Conservation (phyloP, 2,113 vertebrate genomes). For the Delphinapterus leucas region DNA sequence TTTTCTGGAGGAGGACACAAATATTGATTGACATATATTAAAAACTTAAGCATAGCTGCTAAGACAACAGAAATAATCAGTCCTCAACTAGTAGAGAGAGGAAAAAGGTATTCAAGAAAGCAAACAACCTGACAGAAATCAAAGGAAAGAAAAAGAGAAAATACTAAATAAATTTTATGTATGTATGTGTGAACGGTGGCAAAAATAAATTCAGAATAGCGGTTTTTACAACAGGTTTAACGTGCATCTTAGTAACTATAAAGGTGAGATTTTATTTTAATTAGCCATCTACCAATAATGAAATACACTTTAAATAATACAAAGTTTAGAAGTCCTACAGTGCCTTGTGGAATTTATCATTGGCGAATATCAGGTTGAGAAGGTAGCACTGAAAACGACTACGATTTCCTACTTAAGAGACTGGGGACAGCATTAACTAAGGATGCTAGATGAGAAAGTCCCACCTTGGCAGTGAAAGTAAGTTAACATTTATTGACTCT, state of each 20-base stretch:
- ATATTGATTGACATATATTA: neutral
- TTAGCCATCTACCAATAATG: neutral
- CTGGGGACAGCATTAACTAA: neutral
- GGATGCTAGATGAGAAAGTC: neutral
- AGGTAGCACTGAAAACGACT: neutral
- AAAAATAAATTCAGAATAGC: neutral
- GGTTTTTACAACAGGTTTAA: neutral
- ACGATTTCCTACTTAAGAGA: neutral
- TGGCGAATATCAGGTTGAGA: neutral
- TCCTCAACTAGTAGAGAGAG: neutral
- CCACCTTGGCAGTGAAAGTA: neutral
- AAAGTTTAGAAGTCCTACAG: neutral
- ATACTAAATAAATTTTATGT: neutral
- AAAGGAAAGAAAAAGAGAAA: neutral
- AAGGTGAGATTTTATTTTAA: conserved; percentile 2
- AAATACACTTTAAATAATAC: neutral
- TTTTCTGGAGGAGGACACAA: neutral
- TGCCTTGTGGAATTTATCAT: conserved; percentile 2
- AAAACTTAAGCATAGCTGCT: neutral
- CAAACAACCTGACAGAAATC: neutral
- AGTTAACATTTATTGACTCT: neutral
- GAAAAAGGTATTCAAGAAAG: neutral
- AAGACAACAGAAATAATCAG: neutral
- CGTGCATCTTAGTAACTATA: neutral
- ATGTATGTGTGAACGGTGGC: neutral